A percentile compares a stretch with the other conserved stretches of the same genome.
Conservation (phyloP, 2,888 invertebrate genomes). For the Halocaridina rubra region DNA sequence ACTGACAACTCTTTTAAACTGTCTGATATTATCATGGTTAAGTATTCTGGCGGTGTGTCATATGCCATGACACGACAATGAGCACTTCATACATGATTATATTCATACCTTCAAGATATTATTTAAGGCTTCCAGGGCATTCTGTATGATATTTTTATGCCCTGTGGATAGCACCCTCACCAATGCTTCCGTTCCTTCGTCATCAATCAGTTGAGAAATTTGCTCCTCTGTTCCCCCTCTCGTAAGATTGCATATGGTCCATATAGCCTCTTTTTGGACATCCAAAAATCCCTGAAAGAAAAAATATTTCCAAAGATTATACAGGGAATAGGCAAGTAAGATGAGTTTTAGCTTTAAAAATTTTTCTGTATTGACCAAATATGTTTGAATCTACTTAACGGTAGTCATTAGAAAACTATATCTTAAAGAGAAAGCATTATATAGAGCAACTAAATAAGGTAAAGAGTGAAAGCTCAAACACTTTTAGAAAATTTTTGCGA, state of each 20-base stretch:
- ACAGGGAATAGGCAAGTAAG: no score
- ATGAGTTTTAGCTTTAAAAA: no score
- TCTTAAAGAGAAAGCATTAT: no score
- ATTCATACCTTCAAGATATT: not conserved
- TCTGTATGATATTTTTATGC: not conserved
- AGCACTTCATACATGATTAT: not conserved
- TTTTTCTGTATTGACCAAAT: no score
- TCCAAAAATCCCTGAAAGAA: not conserved
- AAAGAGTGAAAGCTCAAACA: no score
- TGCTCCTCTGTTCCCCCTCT: not conserved
- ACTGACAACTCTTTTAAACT: no score
- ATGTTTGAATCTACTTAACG: no score
- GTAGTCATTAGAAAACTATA: no score
- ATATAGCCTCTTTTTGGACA: not conserved
- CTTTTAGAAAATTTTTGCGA: no score
- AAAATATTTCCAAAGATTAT: no score
- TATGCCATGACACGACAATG: not conserved
- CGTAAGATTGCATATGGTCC: not conserved
- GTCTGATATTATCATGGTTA: no score
- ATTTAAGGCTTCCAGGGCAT: not conserved
- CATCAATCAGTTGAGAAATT: not conserved
- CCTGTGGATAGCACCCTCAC: not conserved
- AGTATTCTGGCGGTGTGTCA: not conserved
- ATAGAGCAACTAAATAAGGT: no score
- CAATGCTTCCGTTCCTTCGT: not conserved